A percentile compares a stretch with the other conserved stretches of the same genome.
Conservation (phyloP, 2,888 invertebrate species). For the Platycheirus albimanus region DNA sequence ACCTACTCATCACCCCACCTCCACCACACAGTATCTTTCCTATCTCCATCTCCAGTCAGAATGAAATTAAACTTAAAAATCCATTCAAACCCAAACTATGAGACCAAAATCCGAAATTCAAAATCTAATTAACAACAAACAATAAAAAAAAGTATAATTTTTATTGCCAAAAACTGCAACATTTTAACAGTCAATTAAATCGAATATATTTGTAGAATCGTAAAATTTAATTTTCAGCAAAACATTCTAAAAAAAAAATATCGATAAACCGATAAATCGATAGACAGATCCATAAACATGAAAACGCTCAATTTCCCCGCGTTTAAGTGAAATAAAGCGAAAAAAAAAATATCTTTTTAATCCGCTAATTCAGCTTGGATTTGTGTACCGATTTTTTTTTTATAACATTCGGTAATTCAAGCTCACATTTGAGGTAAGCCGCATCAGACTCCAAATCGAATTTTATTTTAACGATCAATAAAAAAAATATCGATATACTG, state of each 20-base stretch:
- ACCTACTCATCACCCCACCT: not conserved
- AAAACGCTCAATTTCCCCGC: constrained; percentile 43
- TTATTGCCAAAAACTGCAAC: constrained; percentile 53
- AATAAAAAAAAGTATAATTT: constrained; percentile 17
- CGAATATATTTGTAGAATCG: constrained; percentile 43
- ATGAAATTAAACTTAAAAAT: constrained; percentile 55
- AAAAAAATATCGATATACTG: constrained; percentile 79
- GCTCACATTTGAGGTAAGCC: constrained; percentile 81
- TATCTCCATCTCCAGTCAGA: no score
- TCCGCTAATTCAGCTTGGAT: constrained; percentile 17
- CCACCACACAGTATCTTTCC: not conserved
- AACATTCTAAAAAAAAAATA: constrained; percentile 46
- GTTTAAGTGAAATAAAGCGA: constrained; percentile 26
- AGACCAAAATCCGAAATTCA: no score
- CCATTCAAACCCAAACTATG: constrained; percentile 47
- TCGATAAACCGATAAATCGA: constrained; percentile 10
- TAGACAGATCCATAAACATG: not conserved
- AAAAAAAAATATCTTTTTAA: constrained; percentile 7
- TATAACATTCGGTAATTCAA: constrained; percentile 79
- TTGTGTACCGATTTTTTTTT: constrained; percentile 52
- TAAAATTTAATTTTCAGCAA: constrained; percentile 56
- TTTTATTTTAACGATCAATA: constrained; percentile 81
- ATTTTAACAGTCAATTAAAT: constrained; percentile 71
- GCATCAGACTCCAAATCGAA: constrained; percentile 79
- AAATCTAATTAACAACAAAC: constrained; percentile 34